Conservation (phyloP, 2,797 vertebrate genomes). For the Petrocephalus sullivani region DNA sequence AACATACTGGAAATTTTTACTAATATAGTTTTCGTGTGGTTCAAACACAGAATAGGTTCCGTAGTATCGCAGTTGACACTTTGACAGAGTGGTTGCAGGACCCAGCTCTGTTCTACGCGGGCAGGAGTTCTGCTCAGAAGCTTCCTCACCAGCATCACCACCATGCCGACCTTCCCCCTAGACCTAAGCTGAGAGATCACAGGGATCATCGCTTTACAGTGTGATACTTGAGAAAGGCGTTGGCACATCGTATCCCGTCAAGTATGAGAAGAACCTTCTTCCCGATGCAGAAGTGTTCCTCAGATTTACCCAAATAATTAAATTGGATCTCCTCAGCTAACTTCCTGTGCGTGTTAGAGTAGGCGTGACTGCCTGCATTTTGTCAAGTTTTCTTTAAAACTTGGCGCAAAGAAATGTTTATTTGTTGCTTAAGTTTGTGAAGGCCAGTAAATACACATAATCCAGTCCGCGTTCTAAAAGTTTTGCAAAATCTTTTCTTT, state of each 20-base stretch:
- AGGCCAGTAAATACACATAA: neutral
- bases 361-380: neutral
- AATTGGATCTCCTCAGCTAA: neutral
- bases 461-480: neutral
- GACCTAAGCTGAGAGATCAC: neutral
- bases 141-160: neutral
- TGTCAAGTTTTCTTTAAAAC: neutral
- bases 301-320: constrained; percentile 13
- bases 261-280: neutral
- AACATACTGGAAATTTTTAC: neutral
- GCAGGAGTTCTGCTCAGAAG: neutral
- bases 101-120: neutral
- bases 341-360: neutral
- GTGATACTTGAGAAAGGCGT: neutral
- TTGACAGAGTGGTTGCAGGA: neutral
- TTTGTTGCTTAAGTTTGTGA: neutral
- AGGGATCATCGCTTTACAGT: neutral
- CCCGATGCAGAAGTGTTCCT: neutral
- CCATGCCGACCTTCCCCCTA: neutral
- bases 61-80: neutral
- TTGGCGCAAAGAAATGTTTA: neutral
- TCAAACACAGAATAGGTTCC: neutral
- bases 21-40: neutral
- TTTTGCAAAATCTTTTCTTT: neutral
- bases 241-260: neutral